A percentile compares a stretch with the other conserved stretches of the same genome.
Conservation (phyloP, 2,113 vertebrate genomes). For the Daboia siamensis region DNA sequence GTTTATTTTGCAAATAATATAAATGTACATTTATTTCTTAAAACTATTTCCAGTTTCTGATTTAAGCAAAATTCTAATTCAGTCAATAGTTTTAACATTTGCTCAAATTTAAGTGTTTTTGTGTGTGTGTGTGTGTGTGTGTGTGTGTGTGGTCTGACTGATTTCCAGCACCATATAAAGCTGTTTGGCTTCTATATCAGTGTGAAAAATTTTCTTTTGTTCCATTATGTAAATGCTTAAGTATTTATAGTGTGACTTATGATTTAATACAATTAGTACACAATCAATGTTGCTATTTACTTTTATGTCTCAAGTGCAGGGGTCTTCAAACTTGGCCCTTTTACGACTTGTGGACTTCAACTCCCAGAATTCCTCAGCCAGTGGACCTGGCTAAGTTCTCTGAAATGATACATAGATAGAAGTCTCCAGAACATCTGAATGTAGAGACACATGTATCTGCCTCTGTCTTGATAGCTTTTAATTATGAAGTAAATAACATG, state of each 20-base stretch:
- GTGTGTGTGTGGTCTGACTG: background rate
- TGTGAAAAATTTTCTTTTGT: background rate
- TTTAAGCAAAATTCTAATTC: background rate
- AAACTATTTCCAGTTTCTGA: background rate
- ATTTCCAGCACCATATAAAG: background rate
- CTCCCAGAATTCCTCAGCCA: too few relatives aligned
- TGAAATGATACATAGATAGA: background rate
- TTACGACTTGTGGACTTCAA: too few relatives aligned
- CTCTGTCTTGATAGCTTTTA: background rate
- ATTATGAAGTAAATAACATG: background rate
- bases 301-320: background rate
- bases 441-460: background rate
- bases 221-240: background rate
- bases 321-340: too few relatives aligned
- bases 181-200: background rate
- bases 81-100: background rate
- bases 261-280: background rate
- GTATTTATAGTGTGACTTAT: background rate
- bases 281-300: background rate
- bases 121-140: background rate
- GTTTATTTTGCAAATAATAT: background rate
- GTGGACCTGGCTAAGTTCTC: too few relatives aligned
- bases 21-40: background rate
- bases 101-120: background rate
- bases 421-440: background rate